These are phyloP conservation scores for Cenopis cana DNA, from an alignment of 2,888 invertebrate species.

Conservation along the genomic window DNA sequence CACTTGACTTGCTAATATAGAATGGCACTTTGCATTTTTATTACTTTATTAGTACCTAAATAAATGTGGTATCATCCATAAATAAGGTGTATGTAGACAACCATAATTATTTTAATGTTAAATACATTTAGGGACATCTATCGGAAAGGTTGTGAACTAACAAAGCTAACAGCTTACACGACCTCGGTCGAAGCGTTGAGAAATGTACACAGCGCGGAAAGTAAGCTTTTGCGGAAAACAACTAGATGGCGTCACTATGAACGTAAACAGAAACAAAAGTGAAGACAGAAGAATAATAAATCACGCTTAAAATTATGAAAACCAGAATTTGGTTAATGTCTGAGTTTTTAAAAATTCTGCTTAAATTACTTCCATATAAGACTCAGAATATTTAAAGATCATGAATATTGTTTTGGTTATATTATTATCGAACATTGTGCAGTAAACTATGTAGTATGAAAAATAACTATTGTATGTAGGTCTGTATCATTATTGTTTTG, in stretches of 20 bases:
- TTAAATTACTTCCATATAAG: too few species aligned
- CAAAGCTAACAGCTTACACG: slow-evolving; percentile 1
- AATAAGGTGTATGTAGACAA: not conserved
- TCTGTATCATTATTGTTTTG: too few species aligned
- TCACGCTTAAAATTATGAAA: too few species aligned
- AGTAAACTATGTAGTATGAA: too few species aligned
- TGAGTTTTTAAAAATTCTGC: too few species aligned
- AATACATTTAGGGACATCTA: slow-evolving; percentile 37
- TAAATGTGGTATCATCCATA: not conserved
- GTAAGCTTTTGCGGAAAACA: slow-evolving; percentile 5
- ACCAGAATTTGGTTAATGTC: too few species aligned
- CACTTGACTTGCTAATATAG: not conserved
- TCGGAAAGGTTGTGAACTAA: slow-evolving; percentile 14
- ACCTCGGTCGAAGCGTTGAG: slow-evolving; percentile 17
- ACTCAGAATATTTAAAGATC: too few species aligned
- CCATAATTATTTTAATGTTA: not conserved
- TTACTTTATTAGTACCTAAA: not conserved
- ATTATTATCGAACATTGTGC: too few species aligned
- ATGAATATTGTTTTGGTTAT: too few species aligned
- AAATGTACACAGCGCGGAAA: slow-evolving; percentile 16
- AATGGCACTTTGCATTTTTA: not conserved
- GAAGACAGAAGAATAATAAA: too few species aligned
- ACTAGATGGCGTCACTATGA: slow-evolving; percentile 34
- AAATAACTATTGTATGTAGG: too few species aligned
- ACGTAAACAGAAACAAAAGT: not conserved